A percentile compares a stretch with the other conserved stretches of the same genome.
Evolutionary conservation across 53 echinoderm and acorn worm species (phyloP).

Genomic region (Temnopleurus reevesii): DNA sequence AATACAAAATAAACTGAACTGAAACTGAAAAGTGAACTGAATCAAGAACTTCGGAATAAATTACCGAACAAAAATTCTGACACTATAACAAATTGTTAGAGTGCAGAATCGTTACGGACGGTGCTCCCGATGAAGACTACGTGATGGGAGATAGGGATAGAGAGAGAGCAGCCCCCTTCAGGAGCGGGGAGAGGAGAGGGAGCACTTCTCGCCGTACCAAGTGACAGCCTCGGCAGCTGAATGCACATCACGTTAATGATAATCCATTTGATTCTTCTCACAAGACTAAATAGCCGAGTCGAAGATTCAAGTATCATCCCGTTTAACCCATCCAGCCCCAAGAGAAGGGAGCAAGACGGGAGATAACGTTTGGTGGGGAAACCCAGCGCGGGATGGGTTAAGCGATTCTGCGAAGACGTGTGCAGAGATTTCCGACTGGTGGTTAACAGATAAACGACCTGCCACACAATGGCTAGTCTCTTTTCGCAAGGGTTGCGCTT

Average conservation of each 20-base stretch:
- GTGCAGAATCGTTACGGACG: no score
- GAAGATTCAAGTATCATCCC: constrained; percentile 20
- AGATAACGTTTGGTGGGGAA: no score
- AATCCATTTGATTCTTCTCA: constrained; percentile 86
- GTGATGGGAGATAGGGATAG: not conserved
- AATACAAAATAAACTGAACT: no score
- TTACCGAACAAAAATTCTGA: no score
- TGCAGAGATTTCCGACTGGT: not conserved
- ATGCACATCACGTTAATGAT: constrained; percentile 85
- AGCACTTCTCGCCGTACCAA: constrained; percentile 25
- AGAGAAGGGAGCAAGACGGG: not conserved
- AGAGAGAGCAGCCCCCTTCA: constrained; percentile 6
- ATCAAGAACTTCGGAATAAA: no score
- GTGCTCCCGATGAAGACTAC: not conserved
- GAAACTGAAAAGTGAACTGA: no score
- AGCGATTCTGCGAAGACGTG: not conserved
- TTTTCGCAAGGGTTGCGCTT: no score
- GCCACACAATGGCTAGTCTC: no score
- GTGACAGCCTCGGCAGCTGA: constrained; percentile 73
- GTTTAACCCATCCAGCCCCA: not conserved
- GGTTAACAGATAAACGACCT: no score
- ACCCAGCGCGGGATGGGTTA: not conserved
- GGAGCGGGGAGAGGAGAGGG: constrained; percentile 28
- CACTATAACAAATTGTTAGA: no score
- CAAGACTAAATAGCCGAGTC: constrained; percentile 54